These are phyloP conservation scores for Troides aeacus DNA, from an alignment of 2,888 invertebrate species.

Conservation along the genomic window DNA sequence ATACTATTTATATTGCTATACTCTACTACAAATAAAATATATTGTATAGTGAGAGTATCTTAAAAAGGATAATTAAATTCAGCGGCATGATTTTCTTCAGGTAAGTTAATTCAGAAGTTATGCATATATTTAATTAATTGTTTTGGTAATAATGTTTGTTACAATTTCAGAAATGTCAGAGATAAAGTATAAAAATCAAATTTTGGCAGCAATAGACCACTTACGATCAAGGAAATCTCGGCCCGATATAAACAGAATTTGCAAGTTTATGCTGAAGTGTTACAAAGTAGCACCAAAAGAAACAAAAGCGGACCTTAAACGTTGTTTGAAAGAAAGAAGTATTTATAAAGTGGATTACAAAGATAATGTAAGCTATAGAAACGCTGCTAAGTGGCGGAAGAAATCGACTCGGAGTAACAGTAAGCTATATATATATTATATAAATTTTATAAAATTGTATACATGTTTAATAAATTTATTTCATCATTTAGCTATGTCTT, in stretches of 20 bases:
- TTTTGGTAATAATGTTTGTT: conserved; percentile 26
- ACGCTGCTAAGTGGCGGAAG: conserved; percentile 86
- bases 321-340: conserved; percentile 86
- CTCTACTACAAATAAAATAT: neutral
- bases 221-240: conserved; percentile 90
- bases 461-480: conserved; percentile 24
- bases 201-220: conserved; percentile 92
- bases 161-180: conserved; percentile 76
- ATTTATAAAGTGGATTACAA: conserved; percentile 92
- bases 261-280: conserved; percentile 88
- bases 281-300: conserved; percentile 85
- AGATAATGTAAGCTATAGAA: conserved; percentile 91
- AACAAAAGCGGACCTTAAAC: conserved; percentile 85
- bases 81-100: conserved; percentile 72
- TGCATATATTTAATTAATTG: conserved; percentile 7
- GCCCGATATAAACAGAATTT: conserved; percentile 90
- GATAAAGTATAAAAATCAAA: conserved; percentile 85
- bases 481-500: conserved; percentile 64
- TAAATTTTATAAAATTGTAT: neutral
- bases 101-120: conserved; percentile 43
- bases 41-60: neutral
- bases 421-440: conserved; percentile 47
- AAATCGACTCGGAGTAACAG: conserved; percentile 53
- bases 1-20: neutral
- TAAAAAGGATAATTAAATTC: conserved; percentile 43